phyloP scores from a whole-genome alignment of 2,888 invertebrate genomes.

The Craniophora ligustri region DNA sequence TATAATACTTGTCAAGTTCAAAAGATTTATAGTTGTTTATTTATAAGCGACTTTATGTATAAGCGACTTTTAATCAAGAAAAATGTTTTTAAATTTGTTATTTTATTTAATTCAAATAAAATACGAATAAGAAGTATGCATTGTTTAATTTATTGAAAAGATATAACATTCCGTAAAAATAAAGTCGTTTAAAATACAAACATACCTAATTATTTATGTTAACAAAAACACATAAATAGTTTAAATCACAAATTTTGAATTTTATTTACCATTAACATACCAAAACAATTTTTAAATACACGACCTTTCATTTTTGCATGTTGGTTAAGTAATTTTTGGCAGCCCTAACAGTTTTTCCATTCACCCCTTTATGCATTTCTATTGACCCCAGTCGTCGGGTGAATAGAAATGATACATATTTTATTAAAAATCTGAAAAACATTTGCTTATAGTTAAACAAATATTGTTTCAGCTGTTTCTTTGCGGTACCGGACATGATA shows the following conservation, averaged over 20 bases:
- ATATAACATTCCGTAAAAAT: slow-evolving; percentile 21
- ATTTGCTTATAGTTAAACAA: slow-evolving; percentile 21
- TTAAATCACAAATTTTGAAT: slow-evolving; percentile 12
- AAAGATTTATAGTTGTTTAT: slow-evolving; percentile 6
- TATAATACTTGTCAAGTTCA: slow-evolving; percentile 9
- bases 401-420: slow-evolving; percentile 25
- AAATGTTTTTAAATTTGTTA: slow-evolving; percentile 6
- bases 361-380: slow-evolving; percentile 28
- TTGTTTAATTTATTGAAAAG: slow-evolving; percentile 12
- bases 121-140: no score
- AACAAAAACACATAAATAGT: slow-evolving; percentile 7
- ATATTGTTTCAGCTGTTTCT: slow-evolving; percentile 24
- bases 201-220: no score
- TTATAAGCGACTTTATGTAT: no score
- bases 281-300: slow-evolving; percentile 26
- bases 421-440: slow-evolving; percentile 17
- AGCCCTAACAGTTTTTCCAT: slow-evolving; percentile 31
- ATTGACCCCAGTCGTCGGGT: slow-evolving; percentile 24
- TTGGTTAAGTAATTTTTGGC: slow-evolving; percentile 21
- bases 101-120: slow-evolving; percentile 12
- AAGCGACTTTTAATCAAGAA: slow-evolving; percentile 7
- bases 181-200: slow-evolving; percentile 18
- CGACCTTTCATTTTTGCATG: slow-evolving; percentile 25
- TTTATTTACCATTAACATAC: slow-evolving; percentile 17
- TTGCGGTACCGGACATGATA: slow-evolving; percentile 30